phyloP scores from a whole-genome alignment of 2,113 vertebrate genomes.

The Pteruthius melanotis region DNA sequence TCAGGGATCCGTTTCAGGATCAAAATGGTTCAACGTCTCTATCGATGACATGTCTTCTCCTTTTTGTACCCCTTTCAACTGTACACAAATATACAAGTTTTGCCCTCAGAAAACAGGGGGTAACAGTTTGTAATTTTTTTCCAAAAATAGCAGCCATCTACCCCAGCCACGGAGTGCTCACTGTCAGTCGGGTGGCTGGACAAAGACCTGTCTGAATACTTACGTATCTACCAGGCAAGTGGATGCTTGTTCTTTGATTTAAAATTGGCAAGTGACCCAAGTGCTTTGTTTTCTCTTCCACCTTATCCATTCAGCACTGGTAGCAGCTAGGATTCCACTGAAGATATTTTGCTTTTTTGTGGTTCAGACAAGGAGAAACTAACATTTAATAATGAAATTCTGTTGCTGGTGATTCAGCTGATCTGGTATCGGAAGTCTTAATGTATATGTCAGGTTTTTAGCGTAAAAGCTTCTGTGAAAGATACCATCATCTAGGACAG shows the following conservation, averaged over 20 bases:
- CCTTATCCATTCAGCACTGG: background rate
- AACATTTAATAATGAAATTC: background rate
- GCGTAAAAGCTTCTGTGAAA: background rate
- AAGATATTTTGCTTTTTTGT: background rate
- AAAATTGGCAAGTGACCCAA: background rate
- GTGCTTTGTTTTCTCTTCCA: background rate
- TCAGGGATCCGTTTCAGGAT: background rate
- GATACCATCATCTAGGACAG: background rate
- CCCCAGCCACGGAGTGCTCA: background rate
- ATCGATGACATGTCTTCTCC: rapidly evolving
- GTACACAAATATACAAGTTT: background rate
- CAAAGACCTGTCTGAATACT: background rate
- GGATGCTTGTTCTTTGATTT: background rate
- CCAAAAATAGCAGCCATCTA: background rate
- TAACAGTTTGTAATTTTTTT: background rate
- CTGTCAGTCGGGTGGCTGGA: background rate
- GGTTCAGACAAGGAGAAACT: background rate
- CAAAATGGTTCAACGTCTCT: rapidly evolving
- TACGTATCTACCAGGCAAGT: background rate
- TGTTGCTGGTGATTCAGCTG: background rate
- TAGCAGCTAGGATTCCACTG: background rate
- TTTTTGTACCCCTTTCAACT: background rate
- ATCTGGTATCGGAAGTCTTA: background rate
- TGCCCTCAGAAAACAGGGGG: background rate
- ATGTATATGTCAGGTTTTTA: background rate